A percentile compares a stretch with the other conserved stretches of the same genome.
Conservation (phyloP, 2,113 vertebrate species). For the Eclectus roratus region DNA sequence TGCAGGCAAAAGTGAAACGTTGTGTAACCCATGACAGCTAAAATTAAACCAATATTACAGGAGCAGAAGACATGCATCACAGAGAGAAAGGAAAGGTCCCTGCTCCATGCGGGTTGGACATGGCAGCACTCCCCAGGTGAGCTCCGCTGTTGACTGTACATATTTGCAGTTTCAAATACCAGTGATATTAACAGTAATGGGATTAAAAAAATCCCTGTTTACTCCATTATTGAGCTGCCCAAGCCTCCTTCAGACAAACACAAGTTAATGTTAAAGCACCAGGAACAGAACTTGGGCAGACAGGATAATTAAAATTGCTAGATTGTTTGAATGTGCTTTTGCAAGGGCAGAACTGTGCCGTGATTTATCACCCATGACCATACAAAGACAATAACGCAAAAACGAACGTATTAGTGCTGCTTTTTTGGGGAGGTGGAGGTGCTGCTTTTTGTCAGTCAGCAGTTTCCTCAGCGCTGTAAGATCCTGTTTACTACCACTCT, state of each 20-base stretch:
- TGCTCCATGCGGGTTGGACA: fast-evolving
- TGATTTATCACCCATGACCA: background rate
- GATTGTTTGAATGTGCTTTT: background rate
- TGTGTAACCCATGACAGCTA: background rate
- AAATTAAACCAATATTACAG: background rate
- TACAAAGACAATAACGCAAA: background rate
- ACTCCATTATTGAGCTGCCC: background rate
- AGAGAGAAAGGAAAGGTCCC: background rate
- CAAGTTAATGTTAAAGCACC: background rate
- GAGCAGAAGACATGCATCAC: background rate
- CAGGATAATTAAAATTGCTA: background rate
- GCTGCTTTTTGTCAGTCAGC: background rate
- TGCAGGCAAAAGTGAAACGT: background rate
- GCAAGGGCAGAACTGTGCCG: background rate
- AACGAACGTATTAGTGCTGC: background rate
- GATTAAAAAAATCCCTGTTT: background rate
- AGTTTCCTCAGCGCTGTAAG: background rate
- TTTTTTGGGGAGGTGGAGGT: background rate
- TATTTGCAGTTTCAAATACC: background rate
- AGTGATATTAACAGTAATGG: background rate
- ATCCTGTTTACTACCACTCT: background rate
- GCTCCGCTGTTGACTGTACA: background rate
- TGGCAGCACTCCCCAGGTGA: background rate
- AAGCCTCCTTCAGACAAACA: background rate
- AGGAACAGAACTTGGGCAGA: background rate